Percentiles rank a stretch among this genome's conserved stretches.
Evolutionary conservation across 2,113 vertebrate species (phyloP).

Genomic region (Anthoscopus minutus): DNA sequence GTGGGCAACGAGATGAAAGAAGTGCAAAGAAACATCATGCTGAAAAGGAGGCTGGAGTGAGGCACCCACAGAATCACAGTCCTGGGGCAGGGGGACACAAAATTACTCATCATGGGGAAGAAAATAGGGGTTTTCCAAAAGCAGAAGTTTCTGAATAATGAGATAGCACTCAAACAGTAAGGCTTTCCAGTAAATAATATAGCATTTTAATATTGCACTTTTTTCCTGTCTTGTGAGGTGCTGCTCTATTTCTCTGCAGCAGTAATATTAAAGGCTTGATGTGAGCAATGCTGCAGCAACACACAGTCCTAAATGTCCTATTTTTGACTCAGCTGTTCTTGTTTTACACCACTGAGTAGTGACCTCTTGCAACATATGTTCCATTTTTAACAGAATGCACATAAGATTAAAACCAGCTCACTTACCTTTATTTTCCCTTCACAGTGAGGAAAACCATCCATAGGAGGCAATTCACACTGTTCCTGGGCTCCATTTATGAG

Average conservation of each 20-base stretch:
- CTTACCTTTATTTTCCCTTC: constrained; percentile 95
- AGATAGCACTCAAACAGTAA: neutral
- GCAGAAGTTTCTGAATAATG: neutral
- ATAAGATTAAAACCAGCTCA: neutral
- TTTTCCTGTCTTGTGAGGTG: neutral
- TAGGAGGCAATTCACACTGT: constrained; percentile 92
- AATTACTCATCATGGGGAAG: neutral
- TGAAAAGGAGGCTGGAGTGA: neutral
- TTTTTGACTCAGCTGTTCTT: neutral
- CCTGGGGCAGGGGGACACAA: neutral
- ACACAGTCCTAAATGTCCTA: neutral
- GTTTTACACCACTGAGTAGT: neutral
- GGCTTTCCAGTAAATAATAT: neutral
- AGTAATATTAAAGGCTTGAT: neutral
- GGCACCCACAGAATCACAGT: neutral
- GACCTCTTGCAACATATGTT: neutral
- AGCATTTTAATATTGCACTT: neutral
- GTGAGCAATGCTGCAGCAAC: neutral
- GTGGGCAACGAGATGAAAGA: neutral
- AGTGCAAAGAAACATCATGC: neutral
- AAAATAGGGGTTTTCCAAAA: neutral
- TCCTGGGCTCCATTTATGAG: constrained; percentile 97
- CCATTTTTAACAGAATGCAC: neutral
- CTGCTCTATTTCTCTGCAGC: neutral
- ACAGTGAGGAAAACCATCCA: constrained; percentile 98